These are phyloP conservation scores for Calliopsis andreniformis DNA, from an alignment of 1,140 invertebrate genomes.

Conservation along the genomic window DNA sequence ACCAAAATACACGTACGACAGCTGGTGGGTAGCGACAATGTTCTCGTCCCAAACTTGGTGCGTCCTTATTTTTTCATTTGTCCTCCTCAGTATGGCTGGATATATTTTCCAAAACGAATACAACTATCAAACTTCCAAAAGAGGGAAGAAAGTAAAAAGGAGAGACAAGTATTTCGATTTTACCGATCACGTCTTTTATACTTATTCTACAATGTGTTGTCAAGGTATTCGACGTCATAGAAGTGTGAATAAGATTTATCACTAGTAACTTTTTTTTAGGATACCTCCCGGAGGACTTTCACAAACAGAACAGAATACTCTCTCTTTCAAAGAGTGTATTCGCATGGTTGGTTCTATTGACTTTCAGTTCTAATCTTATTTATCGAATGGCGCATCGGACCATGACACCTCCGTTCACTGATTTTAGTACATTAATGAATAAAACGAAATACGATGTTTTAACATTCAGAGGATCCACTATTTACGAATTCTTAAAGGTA, in stretches of 20 bases:
- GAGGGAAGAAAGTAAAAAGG: neutral
- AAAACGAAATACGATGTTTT: conserved; percentile 60
- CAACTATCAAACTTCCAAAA: neutral
- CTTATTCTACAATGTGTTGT: conserved; percentile 52
- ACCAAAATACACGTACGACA: conserved; percentile 53
- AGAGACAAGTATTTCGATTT: conserved; percentile 28
- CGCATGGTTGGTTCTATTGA: conserved; percentile 60
- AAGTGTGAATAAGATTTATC: too few relatives aligned
- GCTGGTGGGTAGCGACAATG: conserved; percentile 61
- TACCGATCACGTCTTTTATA: conserved; percentile 67
- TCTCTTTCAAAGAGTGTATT: conserved; percentile 60
- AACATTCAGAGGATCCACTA: conserved; percentile 40
- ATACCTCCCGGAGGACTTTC: conserved; percentile 36
- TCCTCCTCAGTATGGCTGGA: conserved; percentile 53
- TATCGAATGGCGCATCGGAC: conserved; percentile 59
- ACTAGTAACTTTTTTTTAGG: conserved; percentile 40
- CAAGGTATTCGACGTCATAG: conserved; percentile 65
- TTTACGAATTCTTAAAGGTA: conserved; percentile 30
- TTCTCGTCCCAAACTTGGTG: conserved; percentile 58
- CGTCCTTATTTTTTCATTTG: conserved; percentile 42
- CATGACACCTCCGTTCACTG: conserved; percentile 51
- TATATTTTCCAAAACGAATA: conserved; percentile 52
- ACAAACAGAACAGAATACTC: conserved; percentile 57
- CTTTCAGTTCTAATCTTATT: conserved; percentile 63
- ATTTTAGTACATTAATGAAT: conserved; percentile 55